These are phyloP conservation scores for Thyatira batis DNA, from an alignment of 2,888 invertebrate genomes.

Conservation along the genomic window DNA sequence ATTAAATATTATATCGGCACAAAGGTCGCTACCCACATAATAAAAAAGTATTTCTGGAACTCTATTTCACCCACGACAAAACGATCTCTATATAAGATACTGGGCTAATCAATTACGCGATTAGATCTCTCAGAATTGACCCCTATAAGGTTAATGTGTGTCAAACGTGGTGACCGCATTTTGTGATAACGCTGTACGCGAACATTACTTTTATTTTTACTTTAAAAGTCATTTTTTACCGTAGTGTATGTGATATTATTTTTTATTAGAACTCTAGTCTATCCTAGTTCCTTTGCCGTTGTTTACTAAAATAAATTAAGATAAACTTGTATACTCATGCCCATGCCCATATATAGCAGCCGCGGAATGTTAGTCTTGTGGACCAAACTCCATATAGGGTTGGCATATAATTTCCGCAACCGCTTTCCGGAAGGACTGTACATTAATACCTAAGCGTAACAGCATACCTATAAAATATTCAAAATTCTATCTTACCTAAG, in stretches of 20 bases:
- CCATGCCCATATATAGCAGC: no score
- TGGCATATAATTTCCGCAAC: background rate
- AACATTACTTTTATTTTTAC: background rate
- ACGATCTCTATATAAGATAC: slow-evolving; percentile 51
- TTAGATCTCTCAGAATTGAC: slow-evolving; percentile 46
- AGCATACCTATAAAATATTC: slow-evolving; percentile 1
- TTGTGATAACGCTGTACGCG: slow-evolving; percentile 23
- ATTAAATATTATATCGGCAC: background rate
- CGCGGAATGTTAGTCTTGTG: background rate
- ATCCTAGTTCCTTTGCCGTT: no score
- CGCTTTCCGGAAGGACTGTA: background rate
- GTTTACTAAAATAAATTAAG: no score
- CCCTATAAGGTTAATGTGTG: slow-evolving; percentile 35
- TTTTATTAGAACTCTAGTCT: no score
- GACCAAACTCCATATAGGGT: background rate
- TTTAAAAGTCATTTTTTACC: no score
- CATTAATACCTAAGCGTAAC: background rate
- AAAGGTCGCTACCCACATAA: no score
- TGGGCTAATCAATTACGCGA: slow-evolving; percentile 63
- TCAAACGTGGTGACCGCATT: slow-evolving; percentile 25
- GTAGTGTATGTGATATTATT: no score
- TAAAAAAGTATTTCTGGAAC: slow-evolving; percentile 12
- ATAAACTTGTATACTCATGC: no score
- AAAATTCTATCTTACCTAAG: slow-evolving; percentile 9
- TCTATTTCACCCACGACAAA: slow-evolving; percentile 34